phyloP scores from a whole-genome alignment of 2,113 vertebrate species.

The Polyodon spathula region DNA sequence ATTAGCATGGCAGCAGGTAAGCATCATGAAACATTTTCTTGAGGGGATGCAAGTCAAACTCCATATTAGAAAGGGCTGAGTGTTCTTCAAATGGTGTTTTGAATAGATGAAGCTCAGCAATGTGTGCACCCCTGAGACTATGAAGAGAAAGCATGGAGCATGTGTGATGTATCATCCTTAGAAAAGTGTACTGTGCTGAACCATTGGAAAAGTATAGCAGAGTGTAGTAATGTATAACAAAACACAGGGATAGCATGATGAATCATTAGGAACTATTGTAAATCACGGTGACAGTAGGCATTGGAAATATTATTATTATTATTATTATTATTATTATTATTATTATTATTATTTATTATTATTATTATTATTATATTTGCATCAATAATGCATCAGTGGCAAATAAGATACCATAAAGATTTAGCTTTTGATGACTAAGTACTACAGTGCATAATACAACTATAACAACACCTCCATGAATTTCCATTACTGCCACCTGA shows the following conservation, averaged over 20 bases:
- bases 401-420: background rate
- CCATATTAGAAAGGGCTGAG: background rate
- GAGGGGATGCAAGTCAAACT: background rate
- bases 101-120: background rate
- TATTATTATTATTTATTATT: background rate
- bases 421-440: background rate
- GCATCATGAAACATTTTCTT: background rate
- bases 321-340: background rate
- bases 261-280: too few relatives aligned
- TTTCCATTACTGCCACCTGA: too few relatives aligned
- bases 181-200: background rate
- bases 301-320: too few relatives aligned
- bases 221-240: background rate
- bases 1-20: too few relatives aligned
- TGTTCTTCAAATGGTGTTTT: background rate
- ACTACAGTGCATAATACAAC: background rate
- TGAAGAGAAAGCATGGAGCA: background rate
- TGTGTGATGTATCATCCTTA: background rate
- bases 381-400: conserved; percentile 5
- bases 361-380: background rate
- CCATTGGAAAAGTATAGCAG: background rate
- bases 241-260: too few relatives aligned
- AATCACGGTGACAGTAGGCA: too few relatives aligned
- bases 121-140: background rate
- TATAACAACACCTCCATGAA: background rate